Evolutionary conservation across 2,888 invertebrate species (phyloP), one percentile per base, ranked within the genome.

Genomic region (Amiota communis): DNA sequence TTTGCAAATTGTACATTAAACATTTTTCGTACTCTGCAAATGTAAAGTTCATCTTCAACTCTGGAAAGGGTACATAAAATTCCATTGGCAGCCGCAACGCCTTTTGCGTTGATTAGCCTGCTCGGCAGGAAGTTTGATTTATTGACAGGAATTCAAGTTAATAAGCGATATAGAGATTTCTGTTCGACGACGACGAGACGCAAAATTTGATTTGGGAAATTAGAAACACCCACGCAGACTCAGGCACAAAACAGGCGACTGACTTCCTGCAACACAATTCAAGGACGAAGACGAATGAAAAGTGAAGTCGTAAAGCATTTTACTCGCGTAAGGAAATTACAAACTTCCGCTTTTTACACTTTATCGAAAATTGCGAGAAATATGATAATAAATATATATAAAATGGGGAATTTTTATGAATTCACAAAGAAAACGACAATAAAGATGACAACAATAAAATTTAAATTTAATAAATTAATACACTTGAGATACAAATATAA

Each of bases 111-210:
- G 85, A 86, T 87, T 86, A 86, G 88, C 87, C 81, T 71, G 81
- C 85, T 87, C 76, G 63, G 80, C 78, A 80, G 88, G 85, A 87
- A 82, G 81, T 82, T 79, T 73, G 76, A 68, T 79, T 84, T 74
- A 86, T 84, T 80, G 82, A 79, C 81, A 80, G 80, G 79, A 83
- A 84, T 84, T 77, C 79, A 76, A 75, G 81, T 79, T 78, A 86
- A 83, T 80, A 79, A 77, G 84, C 70, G 70, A 23, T 23, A 70
- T 57, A 17, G 70, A 51, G 23, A 49, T 61, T 70, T 61, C 13
- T 72, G 56, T 9, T 47, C 36, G 74, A 81, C 84, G 80, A 82
- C 85, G 80, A 73, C 75, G 70, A 36, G 36, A 6, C 8, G 8
- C 36, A 36, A 36, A 59, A 59, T 59, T 59, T 12, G 20, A 59